Percentiles rank a stretch among this genome's conserved stretches.
phyloP scores from a whole-genome alignment of 2,797 vertebrate species.

The Characodon lateralis region DNA sequence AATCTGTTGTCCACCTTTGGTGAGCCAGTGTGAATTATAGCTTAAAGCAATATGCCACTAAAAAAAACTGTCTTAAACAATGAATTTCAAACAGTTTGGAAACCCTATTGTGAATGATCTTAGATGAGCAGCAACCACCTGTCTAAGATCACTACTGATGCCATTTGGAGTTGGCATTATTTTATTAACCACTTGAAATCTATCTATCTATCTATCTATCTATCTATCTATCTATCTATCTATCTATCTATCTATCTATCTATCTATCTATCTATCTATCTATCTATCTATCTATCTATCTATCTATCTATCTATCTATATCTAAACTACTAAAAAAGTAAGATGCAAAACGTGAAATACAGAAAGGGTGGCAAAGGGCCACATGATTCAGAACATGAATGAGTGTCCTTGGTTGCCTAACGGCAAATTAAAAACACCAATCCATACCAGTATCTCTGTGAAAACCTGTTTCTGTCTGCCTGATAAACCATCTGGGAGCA shows the following conservation, averaged over 20 bases:
- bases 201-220: too few species aligned
- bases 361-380: conserved; percentile 3
- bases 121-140: background rate
- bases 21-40: background rate
- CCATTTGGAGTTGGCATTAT: background rate
- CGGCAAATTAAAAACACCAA: background rate
- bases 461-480: conserved; percentile 1
- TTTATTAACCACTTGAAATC: background rate
- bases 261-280: too few species aligned
- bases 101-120: background rate
- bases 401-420: background rate
- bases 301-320: too few species aligned
- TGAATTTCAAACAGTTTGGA: background rate
- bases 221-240: too few species aligned
- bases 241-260: too few species aligned
- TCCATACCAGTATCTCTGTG: background rate
- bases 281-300: too few species aligned
- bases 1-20: background rate
- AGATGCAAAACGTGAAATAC: background rate
- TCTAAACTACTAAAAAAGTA: background rate
- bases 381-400: background rate
- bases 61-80: background rate
- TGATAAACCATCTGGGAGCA: conserved; percentile 6
- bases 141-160: background rate
- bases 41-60: background rate